Base-by-base conservation (phyloP, 2,113 vertebrate genomes). In the Cercopithecus mona region DNA sequence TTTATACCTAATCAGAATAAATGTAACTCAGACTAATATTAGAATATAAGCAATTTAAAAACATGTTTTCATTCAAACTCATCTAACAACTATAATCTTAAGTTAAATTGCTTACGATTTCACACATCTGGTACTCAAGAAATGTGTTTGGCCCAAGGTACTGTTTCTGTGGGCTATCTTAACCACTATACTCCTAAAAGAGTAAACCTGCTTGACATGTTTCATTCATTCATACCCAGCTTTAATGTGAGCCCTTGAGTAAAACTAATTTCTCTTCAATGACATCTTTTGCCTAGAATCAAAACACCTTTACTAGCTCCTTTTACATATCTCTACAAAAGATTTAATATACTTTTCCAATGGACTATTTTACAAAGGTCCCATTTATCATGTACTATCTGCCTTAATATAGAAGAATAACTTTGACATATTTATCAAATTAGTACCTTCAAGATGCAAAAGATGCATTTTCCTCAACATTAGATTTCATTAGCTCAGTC, bases 11-110 rank as follows among this genome's bases (percentile, higher is more conserved):
- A 52, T 57, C 45, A 78, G 78, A 98, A 97, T 82, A 87, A 97
- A 81, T 8, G 72, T 78, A 95, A 87, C 93, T 2, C 1, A 82
- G 43, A 35, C 68, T 68, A 93, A n/a, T 92, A 97, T 96, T 91
- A 78, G 95, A 90, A 98, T 97, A 96, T 0, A 92, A 84, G 40
- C 40, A 38, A 78, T 78, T 98, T 95, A 0, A 95, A 93, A 93
- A 70, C 30, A 68, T 20, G 17, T 70, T 90, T 93, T 87, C 40
- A 30, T 84, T 97, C 38, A 90, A 97, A 80, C 17, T n/a, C 73
- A 50, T 95, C 87, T 94, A 18, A 59, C 83, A 97, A 57, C 25
- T 86, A n/a, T 79, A 96, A 27, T 82, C 82, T 45, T 95, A 12
- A 97, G 57, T 81, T 92, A 89, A 40, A 83, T 78, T 83, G 45